phyloP scores from a whole-genome alignment of 2,888 invertebrate genomes.

The Drosophila recens region DNA sequence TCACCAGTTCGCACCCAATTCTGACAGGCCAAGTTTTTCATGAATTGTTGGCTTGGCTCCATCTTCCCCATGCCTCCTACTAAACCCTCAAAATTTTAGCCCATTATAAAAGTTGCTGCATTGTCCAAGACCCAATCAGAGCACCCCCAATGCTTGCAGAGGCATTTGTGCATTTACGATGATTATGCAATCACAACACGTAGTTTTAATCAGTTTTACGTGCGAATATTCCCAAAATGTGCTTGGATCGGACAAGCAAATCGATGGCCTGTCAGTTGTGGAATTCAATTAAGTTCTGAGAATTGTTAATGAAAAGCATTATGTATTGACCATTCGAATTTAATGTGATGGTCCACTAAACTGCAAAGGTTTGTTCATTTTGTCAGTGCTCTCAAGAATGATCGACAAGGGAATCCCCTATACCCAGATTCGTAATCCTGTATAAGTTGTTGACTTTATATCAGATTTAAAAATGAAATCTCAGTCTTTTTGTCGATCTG shows the following conservation, averaged over 20 bases:
- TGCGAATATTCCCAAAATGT: slow-evolving; percentile 60
- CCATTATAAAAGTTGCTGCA: slow-evolving; percentile 30
- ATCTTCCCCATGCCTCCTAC: not conserved
- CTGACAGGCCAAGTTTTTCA: slow-evolving; percentile 23
- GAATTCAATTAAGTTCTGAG: slow-evolving; percentile 56
- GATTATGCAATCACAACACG: slow-evolving; percentile 80
- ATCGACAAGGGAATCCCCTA: not conserved
- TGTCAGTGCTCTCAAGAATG: not conserved
- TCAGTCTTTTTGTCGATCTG: not conserved
- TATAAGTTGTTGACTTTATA: not conserved
- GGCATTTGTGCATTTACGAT: slow-evolving; percentile 55
- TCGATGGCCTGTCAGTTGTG: slow-evolving; percentile 30
- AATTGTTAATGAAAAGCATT: slow-evolving; percentile 27
- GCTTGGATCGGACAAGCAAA: slow-evolving; percentile 4
- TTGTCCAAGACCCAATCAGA: slow-evolving; percentile 33
- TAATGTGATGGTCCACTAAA: slow-evolving; percentile 2
- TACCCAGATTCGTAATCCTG: not conserved
- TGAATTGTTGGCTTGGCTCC: slow-evolving; percentile 30
- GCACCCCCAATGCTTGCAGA: slow-evolving; percentile 13
- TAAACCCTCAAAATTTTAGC: not conserved
- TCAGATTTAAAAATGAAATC: no score
- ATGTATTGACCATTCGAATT: slow-evolving; percentile 20
- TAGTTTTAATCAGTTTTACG: slow-evolving; percentile 82
- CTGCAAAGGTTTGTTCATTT: not conserved
- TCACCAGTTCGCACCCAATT: slow-evolving; percentile 3